phyloP scores from a whole-genome alignment of 2,797 vertebrate species.

The Rhynchotus rufescens region DNA sequence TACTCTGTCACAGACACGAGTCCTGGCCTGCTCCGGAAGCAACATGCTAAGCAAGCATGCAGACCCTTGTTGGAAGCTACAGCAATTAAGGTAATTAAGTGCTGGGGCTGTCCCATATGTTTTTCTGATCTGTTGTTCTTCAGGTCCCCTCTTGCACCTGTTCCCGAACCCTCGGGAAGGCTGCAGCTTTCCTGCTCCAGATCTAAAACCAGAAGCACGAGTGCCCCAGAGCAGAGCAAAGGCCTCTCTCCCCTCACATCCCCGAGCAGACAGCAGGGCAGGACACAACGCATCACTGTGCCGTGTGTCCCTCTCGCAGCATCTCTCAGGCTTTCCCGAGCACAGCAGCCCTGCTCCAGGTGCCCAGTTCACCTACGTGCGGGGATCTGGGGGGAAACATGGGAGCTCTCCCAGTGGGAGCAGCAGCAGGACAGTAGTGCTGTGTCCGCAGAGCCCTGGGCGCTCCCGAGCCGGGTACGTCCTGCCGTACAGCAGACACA shows the following conservation, averaged over 20 bases:
- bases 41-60: background rate
- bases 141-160: slow-evolving; percentile 28
- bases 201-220: background rate
- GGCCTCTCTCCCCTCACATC: background rate
- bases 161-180: background rate
- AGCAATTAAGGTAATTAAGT: slow-evolving; percentile 63
- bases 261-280: background rate
- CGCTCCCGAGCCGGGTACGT: too few species aligned
- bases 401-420: background rate
- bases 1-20: background rate
- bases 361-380: background rate
- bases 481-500: too few species aligned
- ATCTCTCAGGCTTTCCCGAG: background rate
- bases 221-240: background rate
- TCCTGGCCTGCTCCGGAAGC: background rate
- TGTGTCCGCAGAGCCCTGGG: background rate
- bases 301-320: background rate
- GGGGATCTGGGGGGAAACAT: background rate
- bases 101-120: slow-evolving; percentile 47
- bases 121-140: slow-evolving; percentile 57
- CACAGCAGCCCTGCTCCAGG: background rate
- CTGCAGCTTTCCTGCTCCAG: slow-evolving; percentile 5
- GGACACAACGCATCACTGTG: background rate
- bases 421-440: background rate
- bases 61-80: background rate